phyloP scores from a whole-genome alignment of 2,888 invertebrate species.

The Dolichomitus sp. region DNA sequence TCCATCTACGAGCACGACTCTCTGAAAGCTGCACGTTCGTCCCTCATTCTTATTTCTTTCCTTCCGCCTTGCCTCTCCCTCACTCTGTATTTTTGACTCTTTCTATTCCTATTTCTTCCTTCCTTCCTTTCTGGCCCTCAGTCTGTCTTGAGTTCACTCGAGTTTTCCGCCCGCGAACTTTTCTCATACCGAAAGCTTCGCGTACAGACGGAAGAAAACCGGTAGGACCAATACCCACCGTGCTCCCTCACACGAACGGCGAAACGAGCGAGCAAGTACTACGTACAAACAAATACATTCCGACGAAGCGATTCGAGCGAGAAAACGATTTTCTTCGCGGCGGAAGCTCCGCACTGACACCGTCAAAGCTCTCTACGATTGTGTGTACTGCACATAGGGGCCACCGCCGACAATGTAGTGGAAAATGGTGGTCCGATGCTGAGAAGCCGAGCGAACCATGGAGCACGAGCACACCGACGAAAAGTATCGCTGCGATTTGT shows the following conservation, averaged over 20 bases:
- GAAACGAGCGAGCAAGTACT: conserved; percentile 24
- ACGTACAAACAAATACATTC: conserved; percentile 66
- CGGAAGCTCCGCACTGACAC: conserved; percentile 47
- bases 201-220: conserved; percentile 28
- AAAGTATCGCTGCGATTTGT: conserved; percentile 62
- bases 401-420: background rate
- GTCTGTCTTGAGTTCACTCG: conserved; percentile 47
- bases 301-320: conserved; percentile 61
- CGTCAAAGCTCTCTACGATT: conserved; percentile 33
- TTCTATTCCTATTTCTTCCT: conserved; percentile 19
- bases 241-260: background rate
- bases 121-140: conserved; percentile 18
- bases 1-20: conserved; percentile 31
- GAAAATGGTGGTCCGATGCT: conserved; percentile 1
- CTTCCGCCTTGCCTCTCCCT: conserved; percentile 27
- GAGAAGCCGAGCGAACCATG: background rate
- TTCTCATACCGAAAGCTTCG: conserved; percentile 54
- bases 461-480: conserved; percentile 29
- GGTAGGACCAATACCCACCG: conserved; percentile 24
- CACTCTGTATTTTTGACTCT: conserved; percentile 10
- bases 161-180: conserved; percentile 53
- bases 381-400: background rate
- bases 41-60: conserved; percentile 60
- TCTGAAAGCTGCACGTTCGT: conserved; percentile 56
- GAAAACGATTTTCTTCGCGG: conserved; percentile 62